Evolutionary conservation across 2,888 invertebrate genomes (phyloP).

Genomic region (Parnassius mnemosyne): DNA sequence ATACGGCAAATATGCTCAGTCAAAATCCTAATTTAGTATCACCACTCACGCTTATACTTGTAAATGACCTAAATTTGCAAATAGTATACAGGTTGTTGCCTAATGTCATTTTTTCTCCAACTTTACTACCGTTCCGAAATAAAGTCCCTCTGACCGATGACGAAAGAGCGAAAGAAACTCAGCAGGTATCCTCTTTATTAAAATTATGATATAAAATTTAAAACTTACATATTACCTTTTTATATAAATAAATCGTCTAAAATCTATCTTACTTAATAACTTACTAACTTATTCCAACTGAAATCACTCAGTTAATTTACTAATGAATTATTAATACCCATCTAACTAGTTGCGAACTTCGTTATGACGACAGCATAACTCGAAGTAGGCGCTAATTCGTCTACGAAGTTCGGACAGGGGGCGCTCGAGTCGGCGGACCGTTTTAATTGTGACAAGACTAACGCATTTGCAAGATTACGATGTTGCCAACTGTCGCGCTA

Average conservation of each 20-base stretch:
- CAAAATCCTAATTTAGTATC: no score
- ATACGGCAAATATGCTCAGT: no score
- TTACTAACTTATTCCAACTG: conserved; percentile 6
- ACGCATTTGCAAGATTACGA: conserved; percentile 46
- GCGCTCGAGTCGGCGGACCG: conserved; percentile 32
- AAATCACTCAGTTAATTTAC: conserved; percentile 15
- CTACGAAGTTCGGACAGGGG: conserved; percentile 40
- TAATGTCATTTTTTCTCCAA: no score
- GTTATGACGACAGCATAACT: conserved; percentile 24
- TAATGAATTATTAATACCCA: conserved; percentile 25
- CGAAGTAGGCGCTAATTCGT: conserved; percentile 30
- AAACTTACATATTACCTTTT: no score
- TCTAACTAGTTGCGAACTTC: conserved; percentile 24
- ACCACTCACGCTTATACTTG: no score
- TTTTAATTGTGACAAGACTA: conserved; percentile 52
- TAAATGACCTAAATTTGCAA: no score
- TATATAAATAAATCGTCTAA: background rate
- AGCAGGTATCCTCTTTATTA: no score
- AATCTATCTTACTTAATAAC: background rate
- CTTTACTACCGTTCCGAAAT: no score
- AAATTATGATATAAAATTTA: no score
- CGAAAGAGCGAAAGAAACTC: no score
- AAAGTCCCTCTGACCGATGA: no score
- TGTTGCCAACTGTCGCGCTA: conserved; percentile 24
- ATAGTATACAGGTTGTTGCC: no score